phyloP scores from a whole-genome alignment of 2,888 invertebrate species.

The Octodonta nipae region DNA sequence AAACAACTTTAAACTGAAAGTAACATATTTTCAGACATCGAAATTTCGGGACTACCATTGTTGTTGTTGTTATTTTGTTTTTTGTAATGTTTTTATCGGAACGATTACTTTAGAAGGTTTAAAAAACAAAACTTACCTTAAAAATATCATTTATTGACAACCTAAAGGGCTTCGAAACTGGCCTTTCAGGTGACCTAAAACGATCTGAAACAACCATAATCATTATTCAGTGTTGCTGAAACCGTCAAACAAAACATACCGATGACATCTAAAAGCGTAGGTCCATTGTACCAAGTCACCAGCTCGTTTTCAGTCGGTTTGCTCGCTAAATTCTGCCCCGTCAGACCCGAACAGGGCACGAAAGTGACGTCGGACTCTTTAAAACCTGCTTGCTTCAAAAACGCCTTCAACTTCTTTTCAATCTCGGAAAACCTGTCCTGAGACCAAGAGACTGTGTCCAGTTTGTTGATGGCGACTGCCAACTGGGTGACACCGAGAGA shows the following conservation, averaged over 20 bases:
- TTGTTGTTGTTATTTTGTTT: neutral
- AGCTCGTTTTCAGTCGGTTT: conserved; percentile 50
- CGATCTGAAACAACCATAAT: conserved; percentile 54
- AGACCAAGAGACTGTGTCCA: conserved; percentile 92
- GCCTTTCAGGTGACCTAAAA: conserved; percentile 75
- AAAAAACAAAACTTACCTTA: conserved; percentile 46
- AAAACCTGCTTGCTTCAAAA: conserved; percentile 84
- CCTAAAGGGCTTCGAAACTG: conserved; percentile 76
- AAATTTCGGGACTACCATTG: neutral
- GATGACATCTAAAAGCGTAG: conserved; percentile 72
- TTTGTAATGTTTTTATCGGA: no score
- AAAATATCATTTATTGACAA: conserved; percentile 90
- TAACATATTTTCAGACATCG: neutral
- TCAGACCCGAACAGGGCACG: conserved; percentile 92
- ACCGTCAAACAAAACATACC: conserved; percentile 35
- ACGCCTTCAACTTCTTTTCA: conserved; percentile 60
- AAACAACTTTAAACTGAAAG: neutral
- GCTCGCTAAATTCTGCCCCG: conserved; percentile 79
- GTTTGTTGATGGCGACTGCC: conserved; percentile 90
- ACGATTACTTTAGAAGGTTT: conserved; percentile 50
- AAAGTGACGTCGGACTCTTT: conserved; percentile 74
- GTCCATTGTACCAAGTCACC: conserved; percentile 69
- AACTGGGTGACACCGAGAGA: conserved; percentile 82
- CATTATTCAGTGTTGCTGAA: no score
- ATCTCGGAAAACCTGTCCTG: conserved; percentile 84